Evolutionary conservation across 2,113 vertebrate species (phyloP).

Genomic region (Rhizomys pruinosus): DNA sequence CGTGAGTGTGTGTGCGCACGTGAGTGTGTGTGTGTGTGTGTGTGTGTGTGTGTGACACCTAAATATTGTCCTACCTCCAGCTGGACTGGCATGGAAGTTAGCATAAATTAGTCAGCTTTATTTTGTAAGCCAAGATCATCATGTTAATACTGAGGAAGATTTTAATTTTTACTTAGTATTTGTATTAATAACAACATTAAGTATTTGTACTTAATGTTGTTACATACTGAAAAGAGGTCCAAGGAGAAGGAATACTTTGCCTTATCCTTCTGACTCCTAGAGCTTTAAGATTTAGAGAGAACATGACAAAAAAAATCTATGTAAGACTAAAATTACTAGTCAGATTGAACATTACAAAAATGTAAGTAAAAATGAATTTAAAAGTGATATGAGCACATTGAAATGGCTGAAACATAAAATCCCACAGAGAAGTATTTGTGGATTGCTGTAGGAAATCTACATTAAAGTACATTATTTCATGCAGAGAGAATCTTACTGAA

Average conservation of each 20-base stretch:
- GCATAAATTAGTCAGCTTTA: conserved; percentile 15
- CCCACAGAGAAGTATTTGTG: conserved; percentile 76
- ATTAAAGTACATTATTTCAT: conserved; percentile 68
- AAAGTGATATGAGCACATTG: conserved; percentile 76
- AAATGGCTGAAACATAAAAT: conserved; percentile 75
- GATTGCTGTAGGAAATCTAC: conserved; percentile 71
- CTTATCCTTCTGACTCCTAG: conserved; percentile 53
- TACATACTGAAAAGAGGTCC: neutral
- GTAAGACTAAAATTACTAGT: conserved; percentile 68
- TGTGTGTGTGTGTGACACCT: neutral
- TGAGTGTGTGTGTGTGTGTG: no score
- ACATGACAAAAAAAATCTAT: conserved; percentile 60
- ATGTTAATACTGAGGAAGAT: conserved; percentile 40
- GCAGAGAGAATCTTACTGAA: conserved; percentile 68
- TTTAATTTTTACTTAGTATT: conserved; percentile 65
- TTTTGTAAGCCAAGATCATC: conserved; percentile 51
- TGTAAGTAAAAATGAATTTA: conserved; percentile 76
- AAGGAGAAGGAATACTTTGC: conserved; percentile 49
- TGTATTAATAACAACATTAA: no score
- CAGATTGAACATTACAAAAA: conserved; percentile 73
- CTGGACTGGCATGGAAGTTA: conserved; percentile 1
- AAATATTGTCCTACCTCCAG: conserved; percentile 40
- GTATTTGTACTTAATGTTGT: conserved; percentile 48
- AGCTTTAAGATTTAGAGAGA: conserved; percentile 62
- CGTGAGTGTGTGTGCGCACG: no score